These are phyloP conservation scores for Cephus rjabovi DNA, from an alignment of 2,888 invertebrate species.

Conservation along the genomic window DNA sequence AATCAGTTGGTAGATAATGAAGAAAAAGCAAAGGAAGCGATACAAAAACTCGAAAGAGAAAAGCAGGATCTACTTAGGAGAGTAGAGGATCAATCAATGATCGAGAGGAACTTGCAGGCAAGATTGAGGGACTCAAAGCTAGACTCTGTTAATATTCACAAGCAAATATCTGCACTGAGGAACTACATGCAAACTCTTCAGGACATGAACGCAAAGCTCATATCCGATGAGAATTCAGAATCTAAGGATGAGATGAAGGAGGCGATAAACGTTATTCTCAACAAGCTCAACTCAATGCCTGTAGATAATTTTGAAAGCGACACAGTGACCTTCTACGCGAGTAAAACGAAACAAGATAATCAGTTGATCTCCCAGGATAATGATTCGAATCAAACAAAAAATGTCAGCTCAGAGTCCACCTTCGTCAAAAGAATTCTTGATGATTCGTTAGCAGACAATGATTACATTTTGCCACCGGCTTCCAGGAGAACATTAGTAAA, in stretches of 20 bases:
- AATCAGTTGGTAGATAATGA: conserved; percentile 54
- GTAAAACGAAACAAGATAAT: conserved; percentile 44
- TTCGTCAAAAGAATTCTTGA: conserved; percentile 43
- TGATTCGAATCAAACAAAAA: conserved; percentile 39
- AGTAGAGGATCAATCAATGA: conserved; percentile 47
- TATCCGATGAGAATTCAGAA: conserved; percentile 35
- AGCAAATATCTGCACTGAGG: conserved; percentile 54
- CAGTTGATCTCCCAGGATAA: conserved; percentile 39
- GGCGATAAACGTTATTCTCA: conserved; percentile 49
- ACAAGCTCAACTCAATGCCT: conserved; percentile 45
- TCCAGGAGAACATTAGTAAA: conserved; percentile 47
- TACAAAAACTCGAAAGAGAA: conserved; percentile 51
- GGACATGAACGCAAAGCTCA: conserved; percentile 49
- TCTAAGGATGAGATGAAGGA: conserved; percentile 47
- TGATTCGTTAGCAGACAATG: conserved; percentile 33
- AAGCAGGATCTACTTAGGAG: conserved; percentile 49
- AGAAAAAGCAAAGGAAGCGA: conserved; percentile 47
- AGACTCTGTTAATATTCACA: conserved; percentile 52
- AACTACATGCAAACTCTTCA: conserved; percentile 54
- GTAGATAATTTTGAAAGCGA: conserved; percentile 41
- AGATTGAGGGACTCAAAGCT: conserved; percentile 41
- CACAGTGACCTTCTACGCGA: conserved; percentile 32
- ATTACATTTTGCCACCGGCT: conserved; percentile 46
- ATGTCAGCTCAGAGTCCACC: conserved; percentile 27
- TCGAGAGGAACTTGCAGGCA: conserved; percentile 42